A percentile compares a stretch with the other conserved stretches of the same genome.
Evolutionary conservation across 2,888 invertebrate genomes (phyloP).

Genomic region (Oligia fasciuncula): DNA sequence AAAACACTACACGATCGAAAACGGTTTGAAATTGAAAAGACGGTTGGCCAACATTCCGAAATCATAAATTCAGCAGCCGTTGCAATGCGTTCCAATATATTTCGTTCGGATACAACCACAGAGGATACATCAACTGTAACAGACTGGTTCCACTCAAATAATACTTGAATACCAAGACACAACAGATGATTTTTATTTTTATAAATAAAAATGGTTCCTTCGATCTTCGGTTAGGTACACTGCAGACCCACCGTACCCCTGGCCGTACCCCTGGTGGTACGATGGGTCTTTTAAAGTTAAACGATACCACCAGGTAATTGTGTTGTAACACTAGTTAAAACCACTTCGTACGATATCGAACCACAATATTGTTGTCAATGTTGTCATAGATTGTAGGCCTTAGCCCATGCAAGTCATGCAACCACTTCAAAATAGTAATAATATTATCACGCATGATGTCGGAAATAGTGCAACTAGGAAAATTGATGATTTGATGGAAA

Average conservation of each 20-base stretch:
- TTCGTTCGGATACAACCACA: conserved; percentile 37
- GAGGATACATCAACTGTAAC: not conserved
- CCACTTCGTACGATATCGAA: not conserved
- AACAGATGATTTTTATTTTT: not conserved
- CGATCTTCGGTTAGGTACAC: not conserved
- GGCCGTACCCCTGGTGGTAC: too few relatives aligned
- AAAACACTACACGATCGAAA: conserved; percentile 82
- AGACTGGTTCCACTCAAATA: not conserved
- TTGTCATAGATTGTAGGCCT: not conserved
- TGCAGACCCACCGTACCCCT: too few relatives aligned
- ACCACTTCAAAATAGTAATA: not conserved
- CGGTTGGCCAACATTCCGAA: conserved; percentile 52
- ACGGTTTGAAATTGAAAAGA: conserved; percentile 87
- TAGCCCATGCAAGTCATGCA: not conserved
- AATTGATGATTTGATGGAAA: too few relatives aligned
- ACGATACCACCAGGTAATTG: too few relatives aligned
- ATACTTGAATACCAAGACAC: not conserved
- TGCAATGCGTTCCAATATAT: conserved; percentile 27
- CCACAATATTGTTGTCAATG: not conserved
- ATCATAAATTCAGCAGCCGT: conserved; percentile 27
- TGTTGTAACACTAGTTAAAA: too few relatives aligned
- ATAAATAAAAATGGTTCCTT: not conserved
- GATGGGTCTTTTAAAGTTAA: too few relatives aligned
- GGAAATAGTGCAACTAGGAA: too few relatives aligned
- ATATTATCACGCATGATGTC: not conserved